Conservation (phyloP, 2,113 vertebrate species). For the Rhinoderma darwinii region DNA sequence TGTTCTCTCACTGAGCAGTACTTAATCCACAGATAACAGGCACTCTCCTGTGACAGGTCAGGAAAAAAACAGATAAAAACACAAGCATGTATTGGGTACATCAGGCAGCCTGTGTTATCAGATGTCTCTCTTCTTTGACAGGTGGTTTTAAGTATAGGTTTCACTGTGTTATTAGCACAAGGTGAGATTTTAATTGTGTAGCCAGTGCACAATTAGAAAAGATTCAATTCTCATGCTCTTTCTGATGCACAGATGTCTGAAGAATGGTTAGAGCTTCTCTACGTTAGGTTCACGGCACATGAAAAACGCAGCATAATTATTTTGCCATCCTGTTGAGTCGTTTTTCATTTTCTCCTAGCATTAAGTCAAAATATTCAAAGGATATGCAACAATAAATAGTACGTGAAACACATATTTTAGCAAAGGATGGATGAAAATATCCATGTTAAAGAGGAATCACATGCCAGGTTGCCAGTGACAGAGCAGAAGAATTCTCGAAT, state of each 20-base stretch:
- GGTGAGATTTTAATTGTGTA: slow-evolving; percentile 61
- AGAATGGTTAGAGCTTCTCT: slow-evolving; percentile 57
- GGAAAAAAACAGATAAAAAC: slow-evolving; percentile 51
- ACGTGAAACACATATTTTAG: slow-evolving; percentile 59
- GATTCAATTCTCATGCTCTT: slow-evolving; percentile 60
- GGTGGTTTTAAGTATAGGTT: slow-evolving; percentile 61
- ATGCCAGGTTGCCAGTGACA: slow-evolving; percentile 24
- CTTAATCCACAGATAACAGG: slow-evolving; percentile 59
- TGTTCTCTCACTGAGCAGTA: slow-evolving; percentile 35
- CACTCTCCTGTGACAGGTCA: slow-evolving; percentile 59
- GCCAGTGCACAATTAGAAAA: slow-evolving; percentile 61
- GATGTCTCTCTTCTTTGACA: slow-evolving; percentile 60
- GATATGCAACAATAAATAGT: slow-evolving; percentile 58
- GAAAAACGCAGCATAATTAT: slow-evolving; percentile 55
- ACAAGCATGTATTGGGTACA: slow-evolving; percentile 51
- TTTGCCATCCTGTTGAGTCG: slow-evolving; percentile 59
- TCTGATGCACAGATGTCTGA: slow-evolving; percentile 60
- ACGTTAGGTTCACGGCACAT: slow-evolving; percentile 57
- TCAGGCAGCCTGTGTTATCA: slow-evolving; percentile 60
- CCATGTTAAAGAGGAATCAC: neutral
- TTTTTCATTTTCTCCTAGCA: slow-evolving; percentile 50
- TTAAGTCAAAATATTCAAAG: slow-evolving; percentile 61
- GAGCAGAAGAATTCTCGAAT: slow-evolving; percentile 2
- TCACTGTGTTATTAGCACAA: slow-evolving; percentile 59
- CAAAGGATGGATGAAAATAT: slow-evolving; percentile 43